Conservation (phyloP, 2,888 invertebrate genomes). For the Brenthis daphne region DNA sequence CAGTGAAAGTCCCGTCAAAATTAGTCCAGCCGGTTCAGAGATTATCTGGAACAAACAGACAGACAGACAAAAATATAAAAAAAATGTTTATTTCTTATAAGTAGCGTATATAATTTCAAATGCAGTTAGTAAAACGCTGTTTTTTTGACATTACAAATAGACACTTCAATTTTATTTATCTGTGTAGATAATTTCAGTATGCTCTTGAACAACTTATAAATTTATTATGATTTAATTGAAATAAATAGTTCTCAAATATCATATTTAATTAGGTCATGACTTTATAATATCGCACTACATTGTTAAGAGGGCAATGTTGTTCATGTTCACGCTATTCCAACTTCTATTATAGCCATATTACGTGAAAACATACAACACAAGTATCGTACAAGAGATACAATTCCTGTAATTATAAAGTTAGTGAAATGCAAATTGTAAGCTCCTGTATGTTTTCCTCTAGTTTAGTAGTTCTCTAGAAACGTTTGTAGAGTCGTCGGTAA, state of each 20-base stretch:
- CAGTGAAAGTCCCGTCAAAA: no score
- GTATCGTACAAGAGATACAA: constrained; percentile 1
- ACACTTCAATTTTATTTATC: no score
- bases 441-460: constrained; percentile 21
- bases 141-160: no score
- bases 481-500: background rate
- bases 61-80: no score
- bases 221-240: no score
- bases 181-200: no score
- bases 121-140: no score
- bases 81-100: no score
- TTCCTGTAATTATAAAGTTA: constrained; percentile 22
- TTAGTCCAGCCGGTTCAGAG: no score
- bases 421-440: constrained; percentile 23
- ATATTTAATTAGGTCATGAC: background rate
- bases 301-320: background rate
- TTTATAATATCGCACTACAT: background rate
- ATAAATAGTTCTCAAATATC: background rate
- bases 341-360: constrained; percentile 8
- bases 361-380: constrained; percentile 6
- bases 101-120: no score
- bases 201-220: no score
- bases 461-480: background rate
- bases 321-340: background rate
- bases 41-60: no score